These are phyloP conservation scores for Sphenodon punctatus DNA, from an alignment of 2,797 vertebrate species.

Conservation along the genomic window DNA sequence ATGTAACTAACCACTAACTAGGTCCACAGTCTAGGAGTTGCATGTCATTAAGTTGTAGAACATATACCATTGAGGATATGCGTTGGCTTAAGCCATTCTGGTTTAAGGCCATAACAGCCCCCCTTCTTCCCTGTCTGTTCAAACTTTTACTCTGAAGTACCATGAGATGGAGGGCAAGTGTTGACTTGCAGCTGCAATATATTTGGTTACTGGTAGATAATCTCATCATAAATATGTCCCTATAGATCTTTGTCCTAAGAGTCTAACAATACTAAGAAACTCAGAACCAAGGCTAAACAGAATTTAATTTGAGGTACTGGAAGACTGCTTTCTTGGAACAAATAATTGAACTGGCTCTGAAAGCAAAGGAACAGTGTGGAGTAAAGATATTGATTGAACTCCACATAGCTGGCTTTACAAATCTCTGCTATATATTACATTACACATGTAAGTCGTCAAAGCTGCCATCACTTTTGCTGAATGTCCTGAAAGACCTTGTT, in stretches of 20 bases:
- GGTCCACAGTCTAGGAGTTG: background rate
- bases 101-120: background rate
- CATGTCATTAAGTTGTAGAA: background rate
- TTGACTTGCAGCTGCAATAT: background rate
- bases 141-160: background rate
- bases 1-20: fast-evolving
- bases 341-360: background rate
- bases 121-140: background rate
- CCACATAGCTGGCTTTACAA: fast-evolving
- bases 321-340: background rate
- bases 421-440: background rate
- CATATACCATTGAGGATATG: fast-evolving
- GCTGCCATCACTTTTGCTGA: background rate
- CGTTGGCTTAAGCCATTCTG: background rate
- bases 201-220: background rate
- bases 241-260: background rate
- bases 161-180: fast-evolving
- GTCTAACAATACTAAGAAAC: too few species aligned
- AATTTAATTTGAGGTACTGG: background rate
- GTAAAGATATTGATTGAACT: background rate
- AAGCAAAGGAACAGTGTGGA: fast-evolving
- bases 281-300: background rate
- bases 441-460: background rate
- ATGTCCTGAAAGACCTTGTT: background rate
- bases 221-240: fast-evolving